These are phyloP conservation scores for Rhyzopertha dominica DNA, from an alignment of 1,140 invertebrate species.

Conservation along the genomic window DNA sequence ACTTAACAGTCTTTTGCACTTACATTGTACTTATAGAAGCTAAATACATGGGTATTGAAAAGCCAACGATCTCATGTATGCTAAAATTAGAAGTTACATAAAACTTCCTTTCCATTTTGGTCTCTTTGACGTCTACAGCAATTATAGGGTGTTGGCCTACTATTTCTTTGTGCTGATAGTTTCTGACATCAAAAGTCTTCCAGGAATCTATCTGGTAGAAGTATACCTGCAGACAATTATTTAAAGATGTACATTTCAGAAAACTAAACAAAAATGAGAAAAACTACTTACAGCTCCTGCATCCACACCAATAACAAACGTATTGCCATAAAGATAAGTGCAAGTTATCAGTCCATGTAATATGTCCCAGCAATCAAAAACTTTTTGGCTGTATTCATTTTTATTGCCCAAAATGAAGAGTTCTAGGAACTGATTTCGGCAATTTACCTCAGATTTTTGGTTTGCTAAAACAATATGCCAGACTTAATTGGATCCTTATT, in stretches of 20 bases:
- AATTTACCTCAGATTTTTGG: too few relatives aligned
- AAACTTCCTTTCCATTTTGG: constrained; percentile 29
- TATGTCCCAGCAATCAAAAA: constrained; percentile 39
- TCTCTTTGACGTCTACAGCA: constrained; percentile 33
- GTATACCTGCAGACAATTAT: constrained; percentile 32
- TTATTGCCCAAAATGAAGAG: constrained; percentile 33
- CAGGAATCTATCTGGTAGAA: constrained; percentile 36
- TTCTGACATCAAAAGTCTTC: constrained; percentile 35
- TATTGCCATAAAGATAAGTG: constrained; percentile 42
- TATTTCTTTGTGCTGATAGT: constrained; percentile 31
- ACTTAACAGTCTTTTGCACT: too few relatives aligned
- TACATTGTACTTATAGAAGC: too few relatives aligned
- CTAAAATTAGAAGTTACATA: constrained; percentile 36
- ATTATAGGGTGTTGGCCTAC: constrained; percentile 38
- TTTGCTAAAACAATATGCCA: too few relatives aligned
- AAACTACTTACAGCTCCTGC: constrained; percentile 34
- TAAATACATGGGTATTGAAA: too few relatives aligned
- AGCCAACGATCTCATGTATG: constrained; percentile 34
- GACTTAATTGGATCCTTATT: too few relatives aligned
- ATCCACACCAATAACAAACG: constrained; percentile 34
- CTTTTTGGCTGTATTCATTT: constrained; percentile 34
- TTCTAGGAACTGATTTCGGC: too few relatives aligned
- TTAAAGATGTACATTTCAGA: neutral
- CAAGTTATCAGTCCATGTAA: constrained; percentile 38
- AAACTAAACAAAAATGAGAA: constrained; percentile 2